Percentiles rank a stretch among this genome's conserved stretches.
Evolutionary conservation across 2,888 invertebrate species (phyloP).

Genomic region (Lutraria lutraria): DNA sequence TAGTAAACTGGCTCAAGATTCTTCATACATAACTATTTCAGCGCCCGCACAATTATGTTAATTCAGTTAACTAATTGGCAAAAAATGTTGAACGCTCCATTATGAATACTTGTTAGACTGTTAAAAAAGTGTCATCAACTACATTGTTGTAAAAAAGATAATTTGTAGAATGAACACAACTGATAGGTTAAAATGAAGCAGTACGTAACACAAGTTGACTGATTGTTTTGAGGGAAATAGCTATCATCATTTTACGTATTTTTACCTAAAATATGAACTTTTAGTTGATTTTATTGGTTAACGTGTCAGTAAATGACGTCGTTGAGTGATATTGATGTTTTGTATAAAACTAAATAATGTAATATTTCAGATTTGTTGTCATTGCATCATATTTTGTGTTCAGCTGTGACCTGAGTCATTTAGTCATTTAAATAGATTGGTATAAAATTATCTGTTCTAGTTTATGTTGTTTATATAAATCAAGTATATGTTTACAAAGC

Average conservation of each 20-base stretch:
- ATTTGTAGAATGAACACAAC: background rate
- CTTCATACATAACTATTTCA: background rate
- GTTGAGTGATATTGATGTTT: background rate
- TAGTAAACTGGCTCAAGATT: background rate
- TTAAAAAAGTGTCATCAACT: background rate
- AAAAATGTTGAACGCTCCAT: background rate
- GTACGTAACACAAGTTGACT: background rate
- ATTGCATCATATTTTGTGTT: background rate
- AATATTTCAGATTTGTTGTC: background rate
- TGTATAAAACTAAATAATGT: too few relatives aligned
- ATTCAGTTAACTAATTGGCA: background rate
- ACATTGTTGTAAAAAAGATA: background rate
- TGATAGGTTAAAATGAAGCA: background rate
- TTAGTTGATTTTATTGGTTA: background rate
- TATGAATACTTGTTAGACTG: background rate
- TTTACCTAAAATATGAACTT: background rate
- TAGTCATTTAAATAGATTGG: background rate
- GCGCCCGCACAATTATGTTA: background rate
- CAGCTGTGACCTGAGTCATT: background rate
- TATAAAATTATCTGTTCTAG: background rate
- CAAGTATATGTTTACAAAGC: too few relatives aligned
- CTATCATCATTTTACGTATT: background rate
- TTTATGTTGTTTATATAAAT: background rate
- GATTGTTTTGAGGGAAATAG: background rate
- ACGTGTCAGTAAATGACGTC: background rate